These are phyloP conservation scores for Centrocercus urophasianus DNA, from an alignment of 2,113 vertebrate species.

Conservation along the genomic window DNA sequence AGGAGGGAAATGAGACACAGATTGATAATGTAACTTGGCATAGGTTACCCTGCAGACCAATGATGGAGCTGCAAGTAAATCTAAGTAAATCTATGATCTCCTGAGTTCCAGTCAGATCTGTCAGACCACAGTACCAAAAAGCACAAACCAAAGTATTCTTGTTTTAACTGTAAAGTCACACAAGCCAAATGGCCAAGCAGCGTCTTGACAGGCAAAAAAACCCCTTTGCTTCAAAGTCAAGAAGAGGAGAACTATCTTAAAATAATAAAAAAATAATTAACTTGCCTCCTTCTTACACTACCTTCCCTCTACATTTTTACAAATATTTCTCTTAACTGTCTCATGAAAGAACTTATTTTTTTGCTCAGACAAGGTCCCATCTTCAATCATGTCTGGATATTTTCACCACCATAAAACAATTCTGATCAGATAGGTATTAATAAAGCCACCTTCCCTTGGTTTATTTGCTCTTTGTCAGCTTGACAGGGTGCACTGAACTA, in stretches of 20 bases:
- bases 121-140: background rate
- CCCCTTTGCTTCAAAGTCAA: background rate
- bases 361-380: background rate
- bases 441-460: constrained; percentile 1
- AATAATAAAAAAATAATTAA: background rate
- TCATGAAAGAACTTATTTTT: background rate
- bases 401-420: constrained; percentile 5
- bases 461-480: constrained; percentile 31
- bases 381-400: background rate
- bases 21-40: background rate
- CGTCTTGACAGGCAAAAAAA: background rate
- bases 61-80: background rate
- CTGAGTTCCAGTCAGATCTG: background rate
- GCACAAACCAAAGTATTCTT: background rate
- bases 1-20: background rate
- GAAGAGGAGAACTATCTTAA: background rate
- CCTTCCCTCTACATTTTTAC: background rate
- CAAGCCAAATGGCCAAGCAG: background rate
- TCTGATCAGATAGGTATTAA: constrained; percentile 21
- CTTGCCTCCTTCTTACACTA: background rate
- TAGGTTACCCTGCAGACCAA: background rate
- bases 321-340: background rate
- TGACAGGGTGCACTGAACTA: background rate
- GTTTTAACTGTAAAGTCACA: background rate
- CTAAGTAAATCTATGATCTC: background rate